phyloP scores from a whole-genome alignment of 2,797 vertebrate species.

The Enteromius mattozi region DNA sequence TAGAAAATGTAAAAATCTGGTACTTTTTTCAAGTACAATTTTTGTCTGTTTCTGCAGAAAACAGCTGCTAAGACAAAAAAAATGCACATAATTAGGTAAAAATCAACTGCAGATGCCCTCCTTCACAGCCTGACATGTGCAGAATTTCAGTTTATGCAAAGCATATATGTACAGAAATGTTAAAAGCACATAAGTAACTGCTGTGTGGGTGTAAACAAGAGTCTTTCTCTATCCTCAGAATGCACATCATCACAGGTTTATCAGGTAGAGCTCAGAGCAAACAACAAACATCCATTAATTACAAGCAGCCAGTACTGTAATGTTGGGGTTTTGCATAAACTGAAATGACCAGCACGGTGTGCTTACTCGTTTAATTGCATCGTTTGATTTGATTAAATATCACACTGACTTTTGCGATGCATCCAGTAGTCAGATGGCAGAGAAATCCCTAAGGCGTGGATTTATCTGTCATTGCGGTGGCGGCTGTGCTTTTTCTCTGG shows the following conservation, averaged over 20 bases:
- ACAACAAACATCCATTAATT: slow-evolving; percentile 61
- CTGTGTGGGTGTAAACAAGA: not conserved
- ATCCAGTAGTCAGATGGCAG: slow-evolving; percentile 11
- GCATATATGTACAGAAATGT: not conserved
- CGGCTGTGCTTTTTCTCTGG: not conserved
- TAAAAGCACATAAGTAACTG: not conserved
- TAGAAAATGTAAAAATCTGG: too few species aligned
- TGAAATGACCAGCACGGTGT: slow-evolving; percentile 41
- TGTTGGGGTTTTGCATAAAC: slow-evolving; percentile 36
- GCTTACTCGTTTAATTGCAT: slow-evolving; percentile 52
- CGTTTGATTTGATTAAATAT: slow-evolving; percentile 53
- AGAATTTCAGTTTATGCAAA: not conserved
- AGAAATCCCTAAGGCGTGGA: slow-evolving; percentile 8
- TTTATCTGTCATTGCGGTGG: not conserved
- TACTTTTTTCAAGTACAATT: not conserved
- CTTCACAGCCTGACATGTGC: not conserved
- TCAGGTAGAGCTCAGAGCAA: slow-evolving; percentile 56
- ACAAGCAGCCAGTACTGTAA: slow-evolving; percentile 44
- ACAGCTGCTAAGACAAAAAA: not conserved
- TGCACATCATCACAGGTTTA: slow-evolving; percentile 53
- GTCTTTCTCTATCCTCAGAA: slow-evolving; percentile 16
- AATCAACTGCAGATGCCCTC: not conserved
- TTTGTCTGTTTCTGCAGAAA: not conserved
- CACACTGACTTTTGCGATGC: slow-evolving; percentile 24
- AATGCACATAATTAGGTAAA: not conserved